Conservation (phyloP, 30 jellyfish, hydroid and myxozoan species). For the Calvadosia cruxmelitensis region DNA sequence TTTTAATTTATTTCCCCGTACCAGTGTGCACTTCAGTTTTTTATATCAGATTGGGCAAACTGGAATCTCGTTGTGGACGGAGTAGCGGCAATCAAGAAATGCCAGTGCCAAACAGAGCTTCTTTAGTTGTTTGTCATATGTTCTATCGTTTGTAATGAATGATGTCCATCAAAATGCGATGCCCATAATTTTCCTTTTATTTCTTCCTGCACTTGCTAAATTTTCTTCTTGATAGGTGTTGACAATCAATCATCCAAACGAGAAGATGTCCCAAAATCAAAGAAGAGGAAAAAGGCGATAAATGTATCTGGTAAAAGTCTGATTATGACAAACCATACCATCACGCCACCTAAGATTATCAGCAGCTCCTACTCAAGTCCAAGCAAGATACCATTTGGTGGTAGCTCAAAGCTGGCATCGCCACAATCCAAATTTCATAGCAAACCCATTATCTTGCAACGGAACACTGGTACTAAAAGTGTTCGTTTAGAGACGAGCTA, state of each 20-base stretch:
- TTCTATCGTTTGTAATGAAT: too few species aligned
- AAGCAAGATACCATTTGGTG: constrained; percentile 5
- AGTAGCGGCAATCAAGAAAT: too few species aligned
- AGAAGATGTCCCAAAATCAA: neutral
- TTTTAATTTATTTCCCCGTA: too few species aligned
- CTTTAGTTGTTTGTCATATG: too few species aligned
- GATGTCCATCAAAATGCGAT: too few species aligned
- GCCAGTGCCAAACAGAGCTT: too few species aligned
- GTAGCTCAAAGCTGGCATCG: constrained; percentile 1
- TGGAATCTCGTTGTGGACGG: too few species aligned
- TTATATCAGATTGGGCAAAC: too few species aligned
- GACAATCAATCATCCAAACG: neutral
- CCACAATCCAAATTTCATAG: constrained; percentile 27
- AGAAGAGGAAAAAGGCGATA: neutral
- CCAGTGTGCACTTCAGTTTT: too few species aligned
- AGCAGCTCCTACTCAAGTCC: constrained; percentile 14
- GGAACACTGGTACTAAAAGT: constrained; percentile 37
- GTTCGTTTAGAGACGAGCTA: neutral
- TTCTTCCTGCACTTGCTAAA: too few species aligned
- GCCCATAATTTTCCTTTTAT: too few species aligned
- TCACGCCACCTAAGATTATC: constrained; percentile 13
- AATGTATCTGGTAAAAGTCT: neutral
- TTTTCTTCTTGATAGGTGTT: too few species aligned
- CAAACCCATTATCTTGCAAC: constrained; percentile 71
- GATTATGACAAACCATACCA: neutral